Percentiles rank a stretch among this genome's conserved stretches.
These are phyloP conservation scores for Maconellicoccus hirsutus DNA, from an alignment of 1,140 invertebrate species.

Conservation along the genomic window DNA sequence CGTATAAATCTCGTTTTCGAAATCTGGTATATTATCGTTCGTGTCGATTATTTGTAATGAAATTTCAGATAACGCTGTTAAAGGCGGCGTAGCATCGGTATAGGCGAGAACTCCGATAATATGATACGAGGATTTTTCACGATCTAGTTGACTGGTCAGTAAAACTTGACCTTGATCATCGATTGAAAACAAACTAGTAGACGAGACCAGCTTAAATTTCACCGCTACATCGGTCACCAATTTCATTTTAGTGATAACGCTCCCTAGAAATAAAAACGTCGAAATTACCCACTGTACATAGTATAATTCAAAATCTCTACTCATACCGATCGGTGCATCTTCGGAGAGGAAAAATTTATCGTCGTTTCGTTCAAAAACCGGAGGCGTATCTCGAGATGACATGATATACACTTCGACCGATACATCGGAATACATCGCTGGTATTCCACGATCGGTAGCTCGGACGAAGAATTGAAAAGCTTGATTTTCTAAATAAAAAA, in stretches of 20 bases:
- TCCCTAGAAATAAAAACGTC: slow-evolving; percentile 35
- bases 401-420: slow-evolving; percentile 68
- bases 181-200: slow-evolving; percentile 54
- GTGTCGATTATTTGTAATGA: slow-evolving; percentile 72
- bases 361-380: slow-evolving; percentile 55
- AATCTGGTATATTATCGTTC: slow-evolving; percentile 79
- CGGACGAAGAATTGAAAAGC: slow-evolving; percentile 80
- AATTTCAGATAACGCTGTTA: slow-evolving; percentile 61
- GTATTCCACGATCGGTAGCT: slow-evolving; percentile 63
- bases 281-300: slow-evolving; percentile 22
- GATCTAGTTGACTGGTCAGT: slow-evolving; percentile 57
- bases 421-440: slow-evolving; percentile 56
- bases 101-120: slow-evolving; percentile 68
- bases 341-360: slow-evolving; percentile 70
- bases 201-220: slow-evolving; percentile 55
- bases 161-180: slow-evolving; percentile 60
- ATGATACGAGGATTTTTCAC: slow-evolving; percentile 59
- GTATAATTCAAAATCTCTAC: not conserved
- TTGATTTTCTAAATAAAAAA: slow-evolving; percentile 50
- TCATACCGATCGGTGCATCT: slow-evolving; percentile 40
- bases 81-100: slow-evolving; percentile 60
- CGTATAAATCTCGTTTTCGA: slow-evolving; percentile 70
- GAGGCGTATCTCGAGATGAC: slow-evolving; percentile 51
- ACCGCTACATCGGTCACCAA: slow-evolving; percentile 46
- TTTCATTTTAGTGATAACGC: slow-evolving; percentile 49